A percentile compares a stretch with the other conserved stretches of the same genome.
Conservation (phyloP, 2,888 invertebrate genomes). For the Drosophila kanekoi region DNA sequence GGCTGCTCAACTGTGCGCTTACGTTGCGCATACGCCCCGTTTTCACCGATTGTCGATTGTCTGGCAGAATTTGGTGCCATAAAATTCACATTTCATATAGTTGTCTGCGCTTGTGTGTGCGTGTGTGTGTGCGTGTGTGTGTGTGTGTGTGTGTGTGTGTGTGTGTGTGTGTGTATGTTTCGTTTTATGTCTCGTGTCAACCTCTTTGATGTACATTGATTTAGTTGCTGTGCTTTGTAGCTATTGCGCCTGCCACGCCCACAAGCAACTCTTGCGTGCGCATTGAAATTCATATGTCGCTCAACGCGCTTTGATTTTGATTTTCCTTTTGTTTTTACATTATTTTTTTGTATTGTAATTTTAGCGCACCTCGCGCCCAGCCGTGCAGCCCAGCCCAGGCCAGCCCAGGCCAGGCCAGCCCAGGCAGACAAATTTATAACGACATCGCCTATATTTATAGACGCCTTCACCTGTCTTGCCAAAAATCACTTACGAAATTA, state of each 20-base stretch:
- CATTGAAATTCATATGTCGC: conserved; percentile 28
- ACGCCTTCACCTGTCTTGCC: conserved; percentile 71
- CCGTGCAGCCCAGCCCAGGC: conserved; percentile 5
- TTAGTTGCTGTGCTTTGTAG: conserved; percentile 10
- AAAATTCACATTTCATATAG: conserved; percentile 10
- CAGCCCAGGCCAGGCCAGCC: conserved; percentile 42
- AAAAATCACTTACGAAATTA: conserved; percentile 77
- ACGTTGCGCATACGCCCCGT: conserved; percentile 36
- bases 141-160: not conserved
- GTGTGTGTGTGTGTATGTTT: not conserved
- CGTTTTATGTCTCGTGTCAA: conserved; percentile 32
- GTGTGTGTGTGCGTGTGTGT: not conserved
- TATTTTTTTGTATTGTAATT: conserved; percentile 21
- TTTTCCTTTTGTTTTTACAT: conserved; percentile 21
- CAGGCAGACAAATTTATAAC: conserved; percentile 62
- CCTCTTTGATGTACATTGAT: conserved; percentile 40
- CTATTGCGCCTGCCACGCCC: conserved; percentile 22
- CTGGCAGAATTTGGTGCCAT: not conserved
- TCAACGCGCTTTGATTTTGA: conserved; percentile 41
- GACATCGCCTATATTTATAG: conserved; percentile 72
- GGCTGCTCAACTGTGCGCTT: not conserved
- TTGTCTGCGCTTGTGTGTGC: not conserved
- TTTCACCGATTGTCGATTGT: conserved; percentile 4
- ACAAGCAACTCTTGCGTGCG: not conserved
- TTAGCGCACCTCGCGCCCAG: conserved; percentile 5